These are phyloP conservation scores for Apamea crenata DNA, from an alignment of 2,888 invertebrate genomes.

Conservation along the genomic window DNA sequence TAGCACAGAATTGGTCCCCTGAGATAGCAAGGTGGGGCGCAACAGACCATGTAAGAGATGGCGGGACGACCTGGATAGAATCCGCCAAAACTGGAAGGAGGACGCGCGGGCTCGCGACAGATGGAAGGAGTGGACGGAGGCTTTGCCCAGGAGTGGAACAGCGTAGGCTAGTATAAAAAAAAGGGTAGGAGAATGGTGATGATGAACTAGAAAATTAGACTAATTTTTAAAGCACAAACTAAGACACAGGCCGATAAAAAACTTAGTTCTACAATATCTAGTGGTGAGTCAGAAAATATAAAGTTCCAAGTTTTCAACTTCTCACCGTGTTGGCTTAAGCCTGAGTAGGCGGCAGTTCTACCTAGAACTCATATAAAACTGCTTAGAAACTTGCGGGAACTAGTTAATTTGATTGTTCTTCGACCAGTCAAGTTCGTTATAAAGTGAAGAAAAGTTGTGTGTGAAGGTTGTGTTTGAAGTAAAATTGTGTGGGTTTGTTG, in stretches of 20 bases:
- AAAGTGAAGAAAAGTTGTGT: neutral
- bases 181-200: too few species aligned
- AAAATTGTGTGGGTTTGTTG: neutral
- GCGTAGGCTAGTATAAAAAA: too few species aligned
- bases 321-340: neutral
- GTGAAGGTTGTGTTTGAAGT: neutral
- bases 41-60: too few species aligned
- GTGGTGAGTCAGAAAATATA: neutral
- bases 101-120: too few species aligned
- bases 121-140: too few species aligned
- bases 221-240: neutral
- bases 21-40: too few species aligned
- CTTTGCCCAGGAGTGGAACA: too few species aligned
- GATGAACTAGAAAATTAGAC: too few species aligned
- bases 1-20: too few species aligned
- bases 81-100: too few species aligned
- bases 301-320: constrained; percentile 20
- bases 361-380: constrained; percentile 45
- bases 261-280: neutral
- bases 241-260: neutral
- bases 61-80: too few species aligned
- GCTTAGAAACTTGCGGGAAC: constrained; percentile 30
- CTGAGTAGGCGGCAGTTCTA: constrained; percentile 12
- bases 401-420: constrained; percentile 38
- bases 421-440: constrained; percentile 7